Percentiles rank a stretch among this genome's conserved stretches.
phyloP scores from a whole-genome alignment of 2,888 invertebrate genomes.

The Pediacus dermestoides region DNA sequence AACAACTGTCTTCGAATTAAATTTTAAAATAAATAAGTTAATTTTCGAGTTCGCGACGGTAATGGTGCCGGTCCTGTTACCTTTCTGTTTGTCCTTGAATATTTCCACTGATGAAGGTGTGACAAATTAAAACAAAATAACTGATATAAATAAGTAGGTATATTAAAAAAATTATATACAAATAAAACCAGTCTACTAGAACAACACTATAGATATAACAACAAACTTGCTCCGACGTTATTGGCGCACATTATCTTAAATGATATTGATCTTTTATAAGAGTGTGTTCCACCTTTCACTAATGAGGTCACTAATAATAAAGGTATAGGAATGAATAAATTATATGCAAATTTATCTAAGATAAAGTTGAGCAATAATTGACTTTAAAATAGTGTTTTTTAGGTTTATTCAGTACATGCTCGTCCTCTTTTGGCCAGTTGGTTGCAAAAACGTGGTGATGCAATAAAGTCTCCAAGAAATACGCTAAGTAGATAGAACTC shows the following conservation, averaged over 20 bases:
- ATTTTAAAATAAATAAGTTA: too few species aligned
- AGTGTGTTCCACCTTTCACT: constrained; percentile 15
- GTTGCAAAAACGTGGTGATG: constrained; percentile 74
- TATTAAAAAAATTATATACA: too few species aligned
- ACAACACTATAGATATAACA: too few species aligned
- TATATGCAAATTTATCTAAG: constrained; percentile 11
- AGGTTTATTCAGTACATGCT: constrained; percentile 26
- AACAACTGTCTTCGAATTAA: too few species aligned
- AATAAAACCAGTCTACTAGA: too few species aligned
- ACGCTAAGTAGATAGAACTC: constrained; percentile 82
- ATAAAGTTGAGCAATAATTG: constrained; percentile 13
- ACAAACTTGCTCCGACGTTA: too few species aligned
- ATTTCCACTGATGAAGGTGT: not conserved
- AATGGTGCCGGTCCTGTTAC: too few species aligned
- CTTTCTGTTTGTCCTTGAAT: not conserved
- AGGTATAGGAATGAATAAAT: constrained; percentile 19
- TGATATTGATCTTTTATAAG: constrained; percentile 15
- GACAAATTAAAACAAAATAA: not conserved
- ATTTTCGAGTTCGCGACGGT: too few species aligned
- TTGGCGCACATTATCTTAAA: not conserved
- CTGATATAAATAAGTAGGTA: not conserved
- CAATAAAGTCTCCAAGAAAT: constrained; percentile 81
- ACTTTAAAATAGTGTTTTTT: not conserved
- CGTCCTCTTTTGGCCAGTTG: constrained; percentile 70
- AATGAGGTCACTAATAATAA: constrained; percentile 16